Conservation (phyloP, 2,113 vertebrate species). For the Rhizomys pruinosus region DNA sequence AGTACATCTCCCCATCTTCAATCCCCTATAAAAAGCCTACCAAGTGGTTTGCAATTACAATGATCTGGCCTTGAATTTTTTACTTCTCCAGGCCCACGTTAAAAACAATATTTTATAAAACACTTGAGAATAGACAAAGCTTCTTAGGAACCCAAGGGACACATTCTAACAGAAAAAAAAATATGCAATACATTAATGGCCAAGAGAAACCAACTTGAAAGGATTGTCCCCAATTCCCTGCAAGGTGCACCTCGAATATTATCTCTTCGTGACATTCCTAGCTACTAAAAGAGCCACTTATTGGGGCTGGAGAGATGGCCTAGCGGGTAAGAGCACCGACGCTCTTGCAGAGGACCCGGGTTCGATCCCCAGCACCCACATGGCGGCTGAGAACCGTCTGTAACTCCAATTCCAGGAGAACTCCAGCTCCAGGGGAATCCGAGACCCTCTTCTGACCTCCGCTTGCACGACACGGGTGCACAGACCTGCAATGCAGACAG, state of each 20-base stretch:
- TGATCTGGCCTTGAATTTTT: not conserved
- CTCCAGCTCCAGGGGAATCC: no score
- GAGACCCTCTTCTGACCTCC: no score
- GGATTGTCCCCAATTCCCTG: not conserved
- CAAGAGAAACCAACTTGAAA: not conserved
- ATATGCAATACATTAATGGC: not conserved
- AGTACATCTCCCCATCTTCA: no score
- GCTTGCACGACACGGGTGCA: no score
- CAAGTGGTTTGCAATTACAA: no score
- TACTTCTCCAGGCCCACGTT: not conserved
- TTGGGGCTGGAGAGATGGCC: no score
- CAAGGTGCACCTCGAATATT: not conserved
- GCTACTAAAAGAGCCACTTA: not conserved
- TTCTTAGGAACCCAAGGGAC: not conserved
- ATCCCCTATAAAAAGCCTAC: not conserved
- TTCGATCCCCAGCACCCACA: no score
- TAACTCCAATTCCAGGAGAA: no score
- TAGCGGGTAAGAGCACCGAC: no score
- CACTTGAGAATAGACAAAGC: not conserved
- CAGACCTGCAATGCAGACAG: no score
- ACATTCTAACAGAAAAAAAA: not conserved
- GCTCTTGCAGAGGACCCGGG: no score
- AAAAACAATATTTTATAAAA: conserved; percentile 30
- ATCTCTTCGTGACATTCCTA: not conserved
- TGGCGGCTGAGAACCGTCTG: no score